Base-by-base conservation (phyloP, 2,888 invertebrate genomes). In the Leucania comma region DNA sequence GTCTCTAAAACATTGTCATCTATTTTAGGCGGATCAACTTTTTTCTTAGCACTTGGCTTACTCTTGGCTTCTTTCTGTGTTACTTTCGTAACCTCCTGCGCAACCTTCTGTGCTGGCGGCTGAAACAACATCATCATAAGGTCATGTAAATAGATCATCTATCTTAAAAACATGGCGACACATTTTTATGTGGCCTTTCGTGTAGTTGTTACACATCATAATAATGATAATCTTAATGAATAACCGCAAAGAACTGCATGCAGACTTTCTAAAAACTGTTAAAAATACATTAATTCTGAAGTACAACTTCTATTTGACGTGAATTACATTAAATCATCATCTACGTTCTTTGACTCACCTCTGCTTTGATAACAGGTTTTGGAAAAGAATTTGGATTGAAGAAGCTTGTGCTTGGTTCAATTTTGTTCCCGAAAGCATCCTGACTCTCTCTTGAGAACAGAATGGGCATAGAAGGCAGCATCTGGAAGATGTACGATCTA, bases 401-500 rank as follows among this genome's bases (percentile, higher is more conserved):
- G 89, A 93, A 93, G 87, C 94, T 95, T 54, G 94, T 95, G 84
- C 93, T 93, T 69, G 95, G 93, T 80, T 91, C 91, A 84, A 95
- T 92, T 89, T 93, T 95, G 85, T 94, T 95, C n/a, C 93, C 94
- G 81, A 95, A 96, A 68, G 93, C 95, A 94, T 96, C 96, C 87
- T 94, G 95, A 85, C 96, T 96, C 67, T 96, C 96, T 81, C 94
- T 93, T 48, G 93, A 89, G 82, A 95, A 95, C 86, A 96, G 87
- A 78, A 95, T 88, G 71, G 96, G 96, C 96, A 96, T 96, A 87
- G 96, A 96, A 90, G 96, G 96, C 91, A 96, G 91, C 96, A 96
- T 96, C 88, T 93, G 91, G 90, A 89, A 87, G 88, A 88, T 89
- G 79, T 88, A 80, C 72, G 82, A 82, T 84, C 82, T 84, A 83